phyloP scores from a whole-genome alignment of 2,888 invertebrate genomes.

The Zonitis immaculata region DNA sequence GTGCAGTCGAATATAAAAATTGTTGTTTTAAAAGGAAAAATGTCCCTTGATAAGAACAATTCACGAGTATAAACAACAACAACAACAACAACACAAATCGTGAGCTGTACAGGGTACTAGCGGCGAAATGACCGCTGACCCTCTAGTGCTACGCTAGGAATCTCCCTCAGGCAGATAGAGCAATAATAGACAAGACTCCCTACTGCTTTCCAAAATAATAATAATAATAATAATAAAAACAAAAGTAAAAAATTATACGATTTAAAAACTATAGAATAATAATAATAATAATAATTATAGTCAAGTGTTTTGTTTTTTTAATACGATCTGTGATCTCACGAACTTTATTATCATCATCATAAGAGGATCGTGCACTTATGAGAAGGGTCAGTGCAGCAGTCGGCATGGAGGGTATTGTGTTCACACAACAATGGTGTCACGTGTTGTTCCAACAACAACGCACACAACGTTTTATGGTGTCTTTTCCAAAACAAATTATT shows the following conservation, averaged over 20 bases:
- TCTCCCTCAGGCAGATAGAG: conserved; percentile 22
- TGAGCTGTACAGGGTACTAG: conserved; percentile 14
- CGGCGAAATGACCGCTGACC: conserved; percentile 30
- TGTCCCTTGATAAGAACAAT: too few relatives aligned
- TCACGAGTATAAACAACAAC: conserved; percentile 1
- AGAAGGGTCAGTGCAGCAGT: conserved; percentile 14
- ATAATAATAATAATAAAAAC: neutral
- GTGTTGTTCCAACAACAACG: conserved; percentile 2
- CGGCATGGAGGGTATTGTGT: conserved; percentile 9
- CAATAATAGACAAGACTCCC: neutral
- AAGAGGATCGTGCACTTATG: neutral
- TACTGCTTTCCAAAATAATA: neutral
- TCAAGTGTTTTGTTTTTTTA: too few relatives aligned
- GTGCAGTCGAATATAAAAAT: too few relatives aligned
- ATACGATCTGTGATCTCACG: conserved; percentile 1
- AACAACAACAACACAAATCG: too few relatives aligned
- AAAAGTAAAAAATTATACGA: too few relatives aligned
- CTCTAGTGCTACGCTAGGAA: conserved; percentile 17
- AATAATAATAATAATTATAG: neutral
- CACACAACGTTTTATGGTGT: neutral
- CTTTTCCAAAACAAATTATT: conserved; percentile 1
- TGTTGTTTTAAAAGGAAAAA: neutral
- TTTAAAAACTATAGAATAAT: neutral
- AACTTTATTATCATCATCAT: too few relatives aligned
- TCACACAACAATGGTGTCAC: conserved; percentile 12